phyloP scores from a whole-genome alignment of 2,113 vertebrate species.

The Malurus alboscapulatus region DNA sequence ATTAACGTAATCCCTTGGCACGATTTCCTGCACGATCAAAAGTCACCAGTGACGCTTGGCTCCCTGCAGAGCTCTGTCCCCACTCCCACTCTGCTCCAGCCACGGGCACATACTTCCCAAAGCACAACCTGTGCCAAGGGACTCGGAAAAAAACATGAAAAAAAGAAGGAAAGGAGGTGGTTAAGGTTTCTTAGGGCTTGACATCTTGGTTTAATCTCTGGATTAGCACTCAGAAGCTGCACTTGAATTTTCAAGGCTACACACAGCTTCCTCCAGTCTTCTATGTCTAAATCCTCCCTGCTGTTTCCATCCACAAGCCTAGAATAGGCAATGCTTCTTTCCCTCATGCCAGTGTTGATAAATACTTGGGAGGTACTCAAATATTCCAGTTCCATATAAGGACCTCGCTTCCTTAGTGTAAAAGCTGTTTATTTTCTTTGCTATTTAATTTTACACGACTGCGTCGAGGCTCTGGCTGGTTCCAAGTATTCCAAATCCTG shows the following conservation, averaged over 20 bases:
- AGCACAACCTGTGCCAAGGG: not conserved
- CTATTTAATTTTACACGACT: not conserved
- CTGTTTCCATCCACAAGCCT: not conserved
- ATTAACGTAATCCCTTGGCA: not conserved
- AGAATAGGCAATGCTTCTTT: constrained; percentile 32
- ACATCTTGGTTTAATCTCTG: not conserved
- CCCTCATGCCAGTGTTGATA: not conserved
- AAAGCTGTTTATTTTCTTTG: constrained; percentile 51
- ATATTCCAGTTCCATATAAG: constrained; percentile 33
- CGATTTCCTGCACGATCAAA: not conserved
- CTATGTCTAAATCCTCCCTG: not conserved
- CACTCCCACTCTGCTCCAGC: not conserved
- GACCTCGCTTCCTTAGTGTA: constrained; percentile 5
- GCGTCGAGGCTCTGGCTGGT: not conserved
- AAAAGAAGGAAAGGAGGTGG: not conserved
- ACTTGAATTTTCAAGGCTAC: not conserved
- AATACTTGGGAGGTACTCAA: constrained; percentile 34
- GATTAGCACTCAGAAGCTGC: not conserved
- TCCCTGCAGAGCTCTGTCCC: not conserved
- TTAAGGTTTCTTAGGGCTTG: not conserved
- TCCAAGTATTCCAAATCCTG: not conserved
- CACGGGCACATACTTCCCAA: not conserved
- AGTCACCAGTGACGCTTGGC: not conserved
- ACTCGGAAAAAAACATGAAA: not conserved
- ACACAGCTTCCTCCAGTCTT: not conserved